Conservation (phyloP, 2,888 invertebrate genomes). For the Argynnis bischoffii region DNA sequence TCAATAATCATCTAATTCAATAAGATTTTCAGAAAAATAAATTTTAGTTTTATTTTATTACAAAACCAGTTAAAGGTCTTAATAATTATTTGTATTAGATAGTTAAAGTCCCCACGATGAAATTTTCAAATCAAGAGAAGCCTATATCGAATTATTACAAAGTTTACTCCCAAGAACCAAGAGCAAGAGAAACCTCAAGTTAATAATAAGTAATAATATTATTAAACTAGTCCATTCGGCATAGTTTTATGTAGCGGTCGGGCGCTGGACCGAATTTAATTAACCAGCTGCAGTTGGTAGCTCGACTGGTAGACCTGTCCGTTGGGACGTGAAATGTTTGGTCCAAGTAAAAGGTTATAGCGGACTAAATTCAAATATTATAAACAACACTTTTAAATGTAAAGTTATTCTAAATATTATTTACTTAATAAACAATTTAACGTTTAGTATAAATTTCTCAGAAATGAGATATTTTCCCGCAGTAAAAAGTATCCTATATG, state of each 20-base stretch:
- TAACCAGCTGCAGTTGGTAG: constrained; percentile 66
- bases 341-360: constrained; percentile 34
- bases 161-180: constrained; percentile 27
- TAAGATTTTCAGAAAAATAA: too few species aligned
- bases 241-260: constrained; percentile 61
- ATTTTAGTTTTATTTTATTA: too few species aligned
- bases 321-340: constrained; percentile 51
- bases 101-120: background rate
- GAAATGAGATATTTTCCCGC: too few species aligned
- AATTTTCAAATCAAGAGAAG: constrained; percentile 7
- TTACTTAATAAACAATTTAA: too few species aligned
- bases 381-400: background rate
- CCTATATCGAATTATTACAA: constrained; percentile 26
- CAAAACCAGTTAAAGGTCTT: too few species aligned
- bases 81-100: background rate
- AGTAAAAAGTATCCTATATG: too few species aligned
- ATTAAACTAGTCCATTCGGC: constrained; percentile 57
- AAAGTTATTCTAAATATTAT: background rate
- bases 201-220: constrained; percentile 55
- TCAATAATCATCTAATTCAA: too few species aligned
- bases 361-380: too few species aligned
- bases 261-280: constrained; percentile 71
- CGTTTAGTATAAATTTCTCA: too few species aligned
- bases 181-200: constrained; percentile 32
- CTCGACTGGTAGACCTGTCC: constrained; percentile 55